Percentiles rank a stretch among this genome's conserved stretches.
Evolutionary conservation across 2,113 vertebrate genomes (phyloP).

Genomic region (Taurulus bubalis): DNA sequence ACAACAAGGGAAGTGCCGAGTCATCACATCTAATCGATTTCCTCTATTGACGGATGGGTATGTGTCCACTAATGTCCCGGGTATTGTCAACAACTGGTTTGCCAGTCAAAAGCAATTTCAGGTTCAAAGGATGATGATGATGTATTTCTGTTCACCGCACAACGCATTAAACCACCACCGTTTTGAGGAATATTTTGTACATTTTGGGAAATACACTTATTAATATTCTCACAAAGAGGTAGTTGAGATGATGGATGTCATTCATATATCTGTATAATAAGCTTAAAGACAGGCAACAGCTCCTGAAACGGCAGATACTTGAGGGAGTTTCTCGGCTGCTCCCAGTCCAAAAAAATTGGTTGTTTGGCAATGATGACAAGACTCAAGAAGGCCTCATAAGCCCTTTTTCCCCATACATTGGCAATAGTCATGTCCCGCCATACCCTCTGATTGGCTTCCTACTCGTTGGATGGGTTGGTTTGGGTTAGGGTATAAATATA

Average conservation of each 20-base stretch:
- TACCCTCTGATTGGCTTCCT: neutral
- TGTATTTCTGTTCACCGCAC: neutral
- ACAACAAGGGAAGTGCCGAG: slow-evolving; percentile 15
- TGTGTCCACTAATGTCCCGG: slow-evolving; percentile 7
- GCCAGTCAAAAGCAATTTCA: slow-evolving; percentile 1
- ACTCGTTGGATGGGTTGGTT: neutral
- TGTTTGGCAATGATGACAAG: no score
- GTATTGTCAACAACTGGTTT: slow-evolving; percentile 34
- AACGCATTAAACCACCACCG: neutral
- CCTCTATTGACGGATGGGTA: neutral
- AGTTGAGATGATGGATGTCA: neutral
- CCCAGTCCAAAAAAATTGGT: no score
- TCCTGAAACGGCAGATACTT: neutral
- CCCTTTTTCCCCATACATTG: neutral
- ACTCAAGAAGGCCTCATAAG: neutral
- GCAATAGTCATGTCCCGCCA: no score
- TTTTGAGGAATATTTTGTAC: neutral
- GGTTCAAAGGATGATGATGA: neutral
- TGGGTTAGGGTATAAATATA: neutral
- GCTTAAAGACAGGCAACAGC: neutral
- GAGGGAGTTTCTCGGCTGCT: neutral
- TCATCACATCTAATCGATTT: slow-evolving; percentile 30
- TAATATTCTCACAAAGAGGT: neutral
- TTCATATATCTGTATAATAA: neutral
- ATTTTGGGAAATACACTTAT: neutral